Evolutionary conservation across 2,888 invertebrate genomes (phyloP), one percentile per base, ranked within the genome.

Genomic region (Melinaea marsaeus): DNA sequence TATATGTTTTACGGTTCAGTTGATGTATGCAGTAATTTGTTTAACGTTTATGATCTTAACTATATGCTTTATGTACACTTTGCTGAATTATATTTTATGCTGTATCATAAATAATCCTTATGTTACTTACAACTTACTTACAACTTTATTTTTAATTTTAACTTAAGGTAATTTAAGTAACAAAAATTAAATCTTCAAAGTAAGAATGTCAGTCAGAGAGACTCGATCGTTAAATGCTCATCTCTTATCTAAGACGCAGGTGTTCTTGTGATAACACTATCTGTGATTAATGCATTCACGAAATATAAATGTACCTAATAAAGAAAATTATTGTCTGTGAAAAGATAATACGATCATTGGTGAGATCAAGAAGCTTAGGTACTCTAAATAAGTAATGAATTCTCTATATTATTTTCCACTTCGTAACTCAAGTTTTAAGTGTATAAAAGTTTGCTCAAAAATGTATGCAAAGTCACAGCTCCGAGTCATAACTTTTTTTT

Each of bases 191-290:
- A 37, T 37, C 37, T 11, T 9, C 3, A 42, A 42, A 42, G 42
- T 42, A 9, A 11, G 9, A 11, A 32, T 32, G 51, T 32, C 51
- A 51, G 83, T 85, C 84, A 85, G 76, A 67, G 69, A 73, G 69
- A 79, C 81, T 81, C 82, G 77, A 69, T 78, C 76, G 73, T 79
- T 86, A 82, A 81, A 79, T 79, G 76, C 76, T 80, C 78, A 55
- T 73, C 77, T 75, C 81, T 83, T 85, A 83, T 84, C 81, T 80
- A 67, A 74, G 79, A 80, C 82, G 79, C 72, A 74, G 71, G 54
- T 42, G 78, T 51, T 51, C 32, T 32, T 51, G 51, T 51, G 51
- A 51, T 51, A 51, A 51, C 51, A 51, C 32, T 51, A 32, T 51
- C 60, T 63, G 51, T 51, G 54, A 60, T 57, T 32, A 51, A 51